A percentile compares a stretch with the other conserved stretches of the same genome.
These are phyloP conservation scores for Tortricodes alternella DNA, from an alignment of 2,888 invertebrate genomes.

Conservation along the genomic window DNA sequence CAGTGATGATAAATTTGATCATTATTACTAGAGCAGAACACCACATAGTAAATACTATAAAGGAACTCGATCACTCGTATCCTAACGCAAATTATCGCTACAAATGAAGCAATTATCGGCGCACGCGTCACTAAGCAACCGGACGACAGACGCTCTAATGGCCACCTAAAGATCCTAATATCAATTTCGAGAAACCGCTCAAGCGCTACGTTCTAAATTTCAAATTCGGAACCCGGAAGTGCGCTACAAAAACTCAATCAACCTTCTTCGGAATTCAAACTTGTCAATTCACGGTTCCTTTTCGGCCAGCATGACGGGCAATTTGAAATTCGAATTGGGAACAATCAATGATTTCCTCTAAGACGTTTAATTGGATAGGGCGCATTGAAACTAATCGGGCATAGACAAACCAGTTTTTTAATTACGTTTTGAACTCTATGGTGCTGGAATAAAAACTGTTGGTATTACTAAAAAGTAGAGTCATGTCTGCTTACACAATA, in stretches of 20 bases:
- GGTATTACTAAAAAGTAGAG: conserved; percentile 38
- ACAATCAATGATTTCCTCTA: conserved; percentile 61
- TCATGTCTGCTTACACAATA: conserved; percentile 59
- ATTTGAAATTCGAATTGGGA: conserved; percentile 49
- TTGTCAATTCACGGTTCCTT: conserved; percentile 67
- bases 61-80: conserved; percentile 41
- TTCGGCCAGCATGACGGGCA: conserved; percentile 56
- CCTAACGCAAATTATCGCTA: conserved; percentile 61
- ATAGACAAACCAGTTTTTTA: conserved; percentile 21
- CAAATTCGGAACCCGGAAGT: conserved; percentile 72
- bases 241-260: conserved; percentile 73
- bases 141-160: conserved; percentile 80
- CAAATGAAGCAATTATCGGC: conserved; percentile 79
- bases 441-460: not conserved
- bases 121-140: conserved; percentile 73
- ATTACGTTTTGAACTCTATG: conserved; percentile 9
- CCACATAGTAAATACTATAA: conserved; percentile 48
- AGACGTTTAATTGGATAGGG: conserved; percentile 66
- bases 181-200: conserved; percentile 75
- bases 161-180: conserved; percentile 76
- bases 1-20: conserved; percentile 35
- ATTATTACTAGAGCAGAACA: conserved; percentile 56
- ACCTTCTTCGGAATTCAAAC: conserved; percentile 67
- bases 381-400: conserved; percentile 53
- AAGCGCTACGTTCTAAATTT: conserved; percentile 62